Conservation (phyloP, 2,888 invertebrate genomes). For the Nymphalis polychloros region DNA sequence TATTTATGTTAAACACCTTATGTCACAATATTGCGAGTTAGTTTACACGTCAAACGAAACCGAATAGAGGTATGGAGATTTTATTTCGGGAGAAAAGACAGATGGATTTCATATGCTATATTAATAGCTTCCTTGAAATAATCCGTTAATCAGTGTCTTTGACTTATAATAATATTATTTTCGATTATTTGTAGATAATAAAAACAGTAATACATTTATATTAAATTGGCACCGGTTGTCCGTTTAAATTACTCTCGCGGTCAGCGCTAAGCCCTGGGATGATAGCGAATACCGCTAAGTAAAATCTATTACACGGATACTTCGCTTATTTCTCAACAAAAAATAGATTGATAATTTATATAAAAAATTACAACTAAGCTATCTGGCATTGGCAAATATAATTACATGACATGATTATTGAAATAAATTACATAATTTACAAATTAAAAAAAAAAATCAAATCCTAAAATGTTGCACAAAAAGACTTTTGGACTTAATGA, state of each 20-base stretch:
- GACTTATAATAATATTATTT: too few species aligned
- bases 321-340: not conserved
- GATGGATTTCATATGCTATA: constrained; percentile 24
- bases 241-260: constrained; percentile 54
- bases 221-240: constrained; percentile 57
- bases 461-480: too few species aligned
- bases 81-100: constrained; percentile 58
- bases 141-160: too few species aligned
- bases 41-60: constrained; percentile 60
- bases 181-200: too few species aligned
- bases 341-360: not conserved
- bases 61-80: constrained; percentile 52
- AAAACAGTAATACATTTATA: not conserved
- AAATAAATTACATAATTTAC: too few species aligned
- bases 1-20: constrained; percentile 83
- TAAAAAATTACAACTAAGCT: not conserved
- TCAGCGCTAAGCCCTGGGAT: constrained; percentile 56
- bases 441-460: too few species aligned
- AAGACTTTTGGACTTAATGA: too few species aligned
- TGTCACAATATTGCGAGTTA: constrained; percentile 81
- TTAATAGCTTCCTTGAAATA: not conserved
- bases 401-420: too few species aligned
- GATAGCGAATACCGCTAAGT: constrained; percentile 54
- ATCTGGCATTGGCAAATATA: too few species aligned
- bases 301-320: constrained; percentile 50